Percentiles rank a stretch among this genome's conserved stretches.
Conservation (phyloP, 2,113 vertebrate species). For the Solenodon paradoxus region DNA sequence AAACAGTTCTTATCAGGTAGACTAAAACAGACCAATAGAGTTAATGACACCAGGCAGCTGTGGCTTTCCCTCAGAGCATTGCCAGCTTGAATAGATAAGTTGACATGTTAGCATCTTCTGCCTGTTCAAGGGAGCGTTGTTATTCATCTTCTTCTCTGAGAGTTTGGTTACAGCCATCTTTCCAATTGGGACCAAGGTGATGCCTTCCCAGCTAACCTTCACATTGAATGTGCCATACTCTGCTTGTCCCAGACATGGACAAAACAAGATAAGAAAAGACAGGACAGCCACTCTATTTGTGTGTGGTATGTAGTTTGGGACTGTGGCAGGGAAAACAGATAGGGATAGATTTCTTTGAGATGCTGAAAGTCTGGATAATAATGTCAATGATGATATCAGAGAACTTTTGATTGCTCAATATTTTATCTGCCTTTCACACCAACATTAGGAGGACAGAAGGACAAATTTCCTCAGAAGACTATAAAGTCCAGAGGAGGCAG, state of each 20-base stretch:
- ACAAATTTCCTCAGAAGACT: background rate
- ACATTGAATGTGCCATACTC: background rate
- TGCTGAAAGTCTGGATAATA: background rate
- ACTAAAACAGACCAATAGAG: background rate
- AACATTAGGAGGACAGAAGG: background rate
- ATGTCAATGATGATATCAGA: background rate
- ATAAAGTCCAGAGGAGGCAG: background rate
- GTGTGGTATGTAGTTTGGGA: background rate
- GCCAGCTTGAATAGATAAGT: too few relatives aligned
- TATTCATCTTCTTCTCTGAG: background rate
- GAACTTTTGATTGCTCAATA: background rate
- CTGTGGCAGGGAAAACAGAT: background rate
- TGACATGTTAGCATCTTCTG: background rate
- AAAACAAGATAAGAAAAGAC: background rate
- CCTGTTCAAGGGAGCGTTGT: background rate
- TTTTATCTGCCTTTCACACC: background rate
- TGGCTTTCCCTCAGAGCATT: background rate
- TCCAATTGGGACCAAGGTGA: background rate
- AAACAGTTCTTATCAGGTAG: background rate
- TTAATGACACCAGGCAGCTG: background rate
- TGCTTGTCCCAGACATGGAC: background rate
- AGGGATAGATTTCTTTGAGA: background rate
- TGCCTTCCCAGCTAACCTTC: background rate
- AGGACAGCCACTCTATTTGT: rapidly evolving
- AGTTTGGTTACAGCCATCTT: too few relatives aligned